Base-by-base conservation (phyloP, 2,797 vertebrate species). In the Hemitrygon akajei region DNA sequence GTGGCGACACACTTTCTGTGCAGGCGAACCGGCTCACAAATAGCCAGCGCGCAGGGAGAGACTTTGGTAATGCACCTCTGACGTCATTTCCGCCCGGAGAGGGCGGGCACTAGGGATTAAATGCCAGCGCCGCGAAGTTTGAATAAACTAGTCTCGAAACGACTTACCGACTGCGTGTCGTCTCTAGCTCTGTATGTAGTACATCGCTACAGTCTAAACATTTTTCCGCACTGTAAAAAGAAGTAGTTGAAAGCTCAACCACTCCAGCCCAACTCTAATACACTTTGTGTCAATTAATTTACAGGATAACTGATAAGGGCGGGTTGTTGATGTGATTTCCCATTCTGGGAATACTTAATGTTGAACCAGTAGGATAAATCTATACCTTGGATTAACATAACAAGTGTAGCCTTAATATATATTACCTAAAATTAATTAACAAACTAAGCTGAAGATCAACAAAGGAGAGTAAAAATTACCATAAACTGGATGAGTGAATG, bases 351-450 rank as follows among this genome's bases (percentile, higher is more conserved):
- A 89, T 37, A 69, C 86, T 37, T 89, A 34, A 34, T 37, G 86
- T 89, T 37, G 30, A 89, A 37, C n/a, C n/a, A 16, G n/a, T 37
- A 22, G 18, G 60, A 89, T 89, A 89, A 89, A 89, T 89, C n/a
- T 69, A 89, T 89, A 69, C 14, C 60, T 3, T 22, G 60, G 60
- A 89, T 66, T 89, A 69, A 60, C 34, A 34, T 25, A 69, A 63
- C 60, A 69, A 89, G 63, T 69, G n/a, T 69, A 69, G 60, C 34
- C 18, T 89, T 66, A 89, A 69, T 37, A 69, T 37, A n/a, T 18
- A 89, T 89, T 37, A 69, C 18, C 63, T 37, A 34, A 66, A 87
- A 87, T 66, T 87, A 87, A 89, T 89, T 89, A 87, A 63, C 14
- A 66, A 84, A 58, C 25, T 84, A 84, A 66, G 60, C 60, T 66